Evolutionary conservation across 2,797 vertebrate species (phyloP).

Genomic region (Sebastes minor): DNA sequence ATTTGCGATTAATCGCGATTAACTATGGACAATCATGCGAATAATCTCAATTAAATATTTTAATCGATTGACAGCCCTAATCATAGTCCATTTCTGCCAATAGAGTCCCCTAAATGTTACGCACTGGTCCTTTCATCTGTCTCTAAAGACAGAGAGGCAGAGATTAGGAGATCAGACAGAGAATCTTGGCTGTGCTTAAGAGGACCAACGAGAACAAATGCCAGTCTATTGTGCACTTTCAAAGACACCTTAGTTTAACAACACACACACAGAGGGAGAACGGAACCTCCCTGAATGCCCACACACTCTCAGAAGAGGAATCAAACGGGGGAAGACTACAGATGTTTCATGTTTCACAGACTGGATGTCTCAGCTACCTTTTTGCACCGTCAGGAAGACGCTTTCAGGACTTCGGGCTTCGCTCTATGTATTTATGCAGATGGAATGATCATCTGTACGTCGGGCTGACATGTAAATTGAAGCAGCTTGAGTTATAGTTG

Average conservation of each 20-base stretch:
- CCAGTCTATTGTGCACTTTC: conserved; percentile 40
- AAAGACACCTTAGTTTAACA: conserved; percentile 30
- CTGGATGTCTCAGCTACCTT: not conserved
- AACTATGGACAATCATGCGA: too few species aligned
- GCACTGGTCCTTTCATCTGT: too few species aligned
- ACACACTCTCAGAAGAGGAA: conserved; percentile 38
- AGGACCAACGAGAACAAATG: conserved; percentile 53
- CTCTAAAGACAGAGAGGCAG: too few species aligned
- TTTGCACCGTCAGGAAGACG: not conserved
- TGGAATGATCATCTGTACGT: not conserved
- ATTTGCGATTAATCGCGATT: too few species aligned
- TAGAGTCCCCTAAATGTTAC: too few species aligned
- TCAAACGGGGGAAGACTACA: conserved; percentile 27
- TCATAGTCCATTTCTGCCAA: too few species aligned
- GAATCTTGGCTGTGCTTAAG: conserved; percentile 45
- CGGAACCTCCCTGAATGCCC: conserved; percentile 33
- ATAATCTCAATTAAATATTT: too few species aligned
- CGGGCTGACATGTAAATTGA: not conserved
- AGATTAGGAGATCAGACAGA: not conserved
- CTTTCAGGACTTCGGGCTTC: not conserved
- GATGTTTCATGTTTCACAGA: conserved; percentile 3
- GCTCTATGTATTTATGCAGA: not conserved
- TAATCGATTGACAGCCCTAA: too few species aligned
- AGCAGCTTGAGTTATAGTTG: not conserved
- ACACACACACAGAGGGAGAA: not conserved